phyloP scores from a whole-genome alignment of 2,888 invertebrate species.

The Pelosia muscerda region DNA sequence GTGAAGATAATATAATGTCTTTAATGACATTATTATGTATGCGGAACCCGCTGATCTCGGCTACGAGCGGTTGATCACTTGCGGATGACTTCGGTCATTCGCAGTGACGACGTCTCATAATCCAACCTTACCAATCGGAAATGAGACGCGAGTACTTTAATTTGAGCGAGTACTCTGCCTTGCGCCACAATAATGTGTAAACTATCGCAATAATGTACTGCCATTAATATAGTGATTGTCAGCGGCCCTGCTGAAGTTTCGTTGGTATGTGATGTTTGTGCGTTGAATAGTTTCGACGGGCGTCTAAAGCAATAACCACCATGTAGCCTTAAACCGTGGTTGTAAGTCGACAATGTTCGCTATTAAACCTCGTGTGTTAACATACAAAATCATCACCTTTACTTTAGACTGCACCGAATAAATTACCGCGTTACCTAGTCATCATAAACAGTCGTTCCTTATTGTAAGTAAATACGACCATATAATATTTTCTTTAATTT shows the following conservation, averaged over 20 bases:
- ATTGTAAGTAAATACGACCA: not conserved
- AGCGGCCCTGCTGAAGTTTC: conserved; percentile 32
- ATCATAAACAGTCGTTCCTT: no score
- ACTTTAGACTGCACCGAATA: not conserved
- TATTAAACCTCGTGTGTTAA: not conserved
- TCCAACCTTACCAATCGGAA: not conserved
- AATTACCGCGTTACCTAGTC: not conserved
- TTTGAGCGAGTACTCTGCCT: conserved; percentile 20
- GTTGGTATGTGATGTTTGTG: conserved; percentile 28
- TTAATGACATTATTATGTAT: conserved; percentile 27
- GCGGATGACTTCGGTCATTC: conserved; percentile 2
- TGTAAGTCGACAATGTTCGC: not conserved
- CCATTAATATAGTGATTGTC: conserved; percentile 35
- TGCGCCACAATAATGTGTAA: conserved; percentile 23
- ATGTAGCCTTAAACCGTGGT: not conserved
- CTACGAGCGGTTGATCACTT: conserved; percentile 6
- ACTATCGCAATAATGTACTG: conserved; percentile 55
- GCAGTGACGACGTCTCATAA: conserved; percentile 11
- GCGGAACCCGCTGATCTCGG: not conserved
- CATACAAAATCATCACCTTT: not conserved
- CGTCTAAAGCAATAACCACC: not conserved
- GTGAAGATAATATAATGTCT: conserved; percentile 38
- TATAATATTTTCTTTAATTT: not conserved
- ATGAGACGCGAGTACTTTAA: conserved; percentile 7
- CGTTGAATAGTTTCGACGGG: not conserved